Evolutionary conservation across 2,113 vertebrate species (phyloP).

Genomic region (Heterotilapia buettikoferi): DNA sequence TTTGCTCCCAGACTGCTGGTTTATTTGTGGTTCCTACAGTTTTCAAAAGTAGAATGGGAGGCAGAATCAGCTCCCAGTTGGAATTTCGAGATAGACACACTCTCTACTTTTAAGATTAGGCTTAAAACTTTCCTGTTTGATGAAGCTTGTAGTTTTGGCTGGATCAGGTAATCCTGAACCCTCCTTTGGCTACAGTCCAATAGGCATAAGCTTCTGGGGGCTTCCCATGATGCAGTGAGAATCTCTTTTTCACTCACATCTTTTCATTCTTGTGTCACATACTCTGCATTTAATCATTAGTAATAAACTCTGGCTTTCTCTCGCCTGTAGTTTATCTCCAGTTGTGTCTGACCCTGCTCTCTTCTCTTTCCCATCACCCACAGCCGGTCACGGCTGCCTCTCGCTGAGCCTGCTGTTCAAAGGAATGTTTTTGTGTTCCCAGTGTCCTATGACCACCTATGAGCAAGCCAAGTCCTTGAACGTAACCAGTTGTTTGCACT

Average conservation of each 20-base stretch:
- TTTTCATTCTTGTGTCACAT: background rate
- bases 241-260: background rate
- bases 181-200: background rate
- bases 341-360: background rate
- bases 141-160: background rate
- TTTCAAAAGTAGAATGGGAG: background rate
- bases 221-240: background rate
- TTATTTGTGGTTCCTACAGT: background rate
- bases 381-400: background rate
- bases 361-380: background rate
- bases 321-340: background rate
- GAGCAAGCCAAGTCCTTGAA: background rate
- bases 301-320: background rate
- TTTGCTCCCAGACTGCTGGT: background rate
- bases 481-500: background rate
- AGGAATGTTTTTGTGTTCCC: background rate
- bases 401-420: background rate
- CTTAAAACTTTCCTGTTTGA: background rate
- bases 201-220: background rate
- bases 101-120: background rate
- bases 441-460: background rate
- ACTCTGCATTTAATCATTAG: background rate
- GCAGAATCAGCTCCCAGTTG: background rate
- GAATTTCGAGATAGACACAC: background rate
- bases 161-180: background rate